Conservation (phyloP, 2,888 invertebrate genomes). For the Blastobasis adustella region DNA sequence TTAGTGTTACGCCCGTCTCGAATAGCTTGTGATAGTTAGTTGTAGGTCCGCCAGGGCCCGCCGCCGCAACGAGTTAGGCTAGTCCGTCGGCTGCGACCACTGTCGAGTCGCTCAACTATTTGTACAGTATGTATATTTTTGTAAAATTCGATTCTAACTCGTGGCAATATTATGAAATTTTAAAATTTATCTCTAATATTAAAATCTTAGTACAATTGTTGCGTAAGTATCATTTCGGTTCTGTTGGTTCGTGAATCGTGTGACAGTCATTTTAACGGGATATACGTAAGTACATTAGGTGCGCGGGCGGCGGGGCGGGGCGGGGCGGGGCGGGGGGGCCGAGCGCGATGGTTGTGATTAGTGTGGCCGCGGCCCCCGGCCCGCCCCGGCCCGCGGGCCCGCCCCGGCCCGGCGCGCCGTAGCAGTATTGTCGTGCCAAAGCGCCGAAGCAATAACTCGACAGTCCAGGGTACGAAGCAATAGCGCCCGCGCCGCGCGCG, state of each 20-base stretch:
- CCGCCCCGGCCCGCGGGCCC: neutral
- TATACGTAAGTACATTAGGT: slow-evolving; percentile 2
- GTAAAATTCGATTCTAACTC: slow-evolving; percentile 66
- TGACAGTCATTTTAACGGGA: slow-evolving; percentile 1
- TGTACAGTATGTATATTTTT: slow-evolving; percentile 74
- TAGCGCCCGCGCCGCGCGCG: slow-evolving; percentile 27
- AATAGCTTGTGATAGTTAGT: slow-evolving; percentile 10
- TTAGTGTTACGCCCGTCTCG: slow-evolving; percentile 2
- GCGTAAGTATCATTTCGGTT: slow-evolving; percentile 19
- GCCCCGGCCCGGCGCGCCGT: slow-evolving; percentile 3
- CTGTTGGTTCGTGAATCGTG: slow-evolving; percentile 12
- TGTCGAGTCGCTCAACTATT: slow-evolving; percentile 61
- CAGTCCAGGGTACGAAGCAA: slow-evolving; percentile 39
- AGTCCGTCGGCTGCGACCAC: too few relatives aligned
- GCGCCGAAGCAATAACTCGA: slow-evolving; percentile 17
- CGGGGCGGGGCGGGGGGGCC: neutral
- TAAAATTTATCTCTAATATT: slow-evolving; percentile 60
- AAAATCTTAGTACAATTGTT: slow-evolving; percentile 63
- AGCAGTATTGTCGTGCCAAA: slow-evolving; percentile 53
- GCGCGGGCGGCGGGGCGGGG: neutral
- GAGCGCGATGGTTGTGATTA: neutral
- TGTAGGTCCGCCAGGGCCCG: neutral
- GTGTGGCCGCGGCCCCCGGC: slow-evolving; percentile 22
- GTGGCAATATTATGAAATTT: slow-evolving; percentile 67
- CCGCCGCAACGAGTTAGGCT: too few relatives aligned